Percentiles rank a stretch among this genome's conserved stretches.
These are phyloP conservation scores for Cardinalis cardinalis DNA, from an alignment of 2,113 vertebrate genomes.

Conservation along the genomic window DNA sequence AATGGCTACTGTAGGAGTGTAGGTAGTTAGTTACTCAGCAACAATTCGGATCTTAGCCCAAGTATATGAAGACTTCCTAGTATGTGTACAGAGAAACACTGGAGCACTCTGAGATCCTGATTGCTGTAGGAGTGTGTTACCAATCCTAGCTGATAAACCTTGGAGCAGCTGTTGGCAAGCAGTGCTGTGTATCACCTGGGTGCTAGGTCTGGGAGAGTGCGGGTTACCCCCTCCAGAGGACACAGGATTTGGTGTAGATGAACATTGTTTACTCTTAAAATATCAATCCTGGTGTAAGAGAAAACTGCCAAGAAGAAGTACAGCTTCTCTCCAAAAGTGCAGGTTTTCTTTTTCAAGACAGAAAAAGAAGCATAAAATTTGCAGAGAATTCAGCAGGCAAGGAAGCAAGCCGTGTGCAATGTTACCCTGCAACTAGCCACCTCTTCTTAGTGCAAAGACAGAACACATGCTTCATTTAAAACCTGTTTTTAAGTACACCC, in stretches of 20 bases:
- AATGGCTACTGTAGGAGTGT: background rate
- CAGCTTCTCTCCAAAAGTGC: background rate
- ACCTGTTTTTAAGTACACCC: slow-evolving; percentile 5
- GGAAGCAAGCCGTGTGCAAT: background rate
- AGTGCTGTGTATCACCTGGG: background rate
- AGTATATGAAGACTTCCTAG: background rate
- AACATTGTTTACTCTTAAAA: background rate
- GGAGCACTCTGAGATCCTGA: background rate
- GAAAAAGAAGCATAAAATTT: background rate
- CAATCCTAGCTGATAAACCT: background rate
- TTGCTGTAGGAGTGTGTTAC: background rate
- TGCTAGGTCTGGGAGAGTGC: background rate
- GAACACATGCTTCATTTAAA: slow-evolving; percentile 1
- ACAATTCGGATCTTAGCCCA: background rate
- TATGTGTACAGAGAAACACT: background rate
- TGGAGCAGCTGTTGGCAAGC: background rate
- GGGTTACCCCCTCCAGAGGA: background rate
- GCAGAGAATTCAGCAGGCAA: background rate
- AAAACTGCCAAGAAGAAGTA: background rate
- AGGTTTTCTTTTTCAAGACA: too few relatives aligned
- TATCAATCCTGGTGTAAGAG: background rate
- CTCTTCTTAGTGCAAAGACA: background rate
- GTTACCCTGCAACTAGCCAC: background rate
- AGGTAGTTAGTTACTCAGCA: background rate
- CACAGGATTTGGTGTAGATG: background rate